Base-by-base conservation (phyloP, 2,797 vertebrate genomes). In the Staurois parvus region DNA sequence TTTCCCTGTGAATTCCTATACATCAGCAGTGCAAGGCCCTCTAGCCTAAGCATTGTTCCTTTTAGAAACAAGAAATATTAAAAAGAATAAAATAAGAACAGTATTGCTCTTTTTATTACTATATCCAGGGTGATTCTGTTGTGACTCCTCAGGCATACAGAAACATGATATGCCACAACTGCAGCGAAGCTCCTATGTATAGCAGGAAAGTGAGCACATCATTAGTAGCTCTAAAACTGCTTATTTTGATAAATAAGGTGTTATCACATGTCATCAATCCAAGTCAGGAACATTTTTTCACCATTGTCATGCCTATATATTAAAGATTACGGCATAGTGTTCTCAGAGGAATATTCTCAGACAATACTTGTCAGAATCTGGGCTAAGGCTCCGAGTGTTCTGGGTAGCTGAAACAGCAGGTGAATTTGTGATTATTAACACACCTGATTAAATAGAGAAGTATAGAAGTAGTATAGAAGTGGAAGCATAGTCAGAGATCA, bases 31-130 rank as follows among this genome's bases (percentile, higher is more conserved):
- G 79, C 78, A 79, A 70, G 85, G 72, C 72, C 56, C 85, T 75
- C 62, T 67, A 76, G 56, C 81, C 85, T 79, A 10, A 48, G 24
- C 13, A 34, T 2, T 40, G 75, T 85, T 79, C 83, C 76, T 66
- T 85, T 72, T 48, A 8, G 28, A 88, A 76, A 90, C 75, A 70
- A 73, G 79, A 29, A 87, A 83, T 64, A 66, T 28, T 83, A 79
- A 83, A 85, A 40, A 75, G 69, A 37, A 4, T 2, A 32, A 89
- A 67, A 69, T 76, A 84, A 24, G 48, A 84, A 88, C 7, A 3
- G 12, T 2, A 19, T 1, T 62, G 56, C 72, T 76, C 59, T 81
- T 84, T 80, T 84, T 80, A 74, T 67, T 80, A 75, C 42, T 75
- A 75, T 75, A 75, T 85, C 30, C 69, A 73, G 83, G 26, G 72